Conservation (phyloP, 2,113 vertebrate genomes). For the Pavo muticus region DNA sequence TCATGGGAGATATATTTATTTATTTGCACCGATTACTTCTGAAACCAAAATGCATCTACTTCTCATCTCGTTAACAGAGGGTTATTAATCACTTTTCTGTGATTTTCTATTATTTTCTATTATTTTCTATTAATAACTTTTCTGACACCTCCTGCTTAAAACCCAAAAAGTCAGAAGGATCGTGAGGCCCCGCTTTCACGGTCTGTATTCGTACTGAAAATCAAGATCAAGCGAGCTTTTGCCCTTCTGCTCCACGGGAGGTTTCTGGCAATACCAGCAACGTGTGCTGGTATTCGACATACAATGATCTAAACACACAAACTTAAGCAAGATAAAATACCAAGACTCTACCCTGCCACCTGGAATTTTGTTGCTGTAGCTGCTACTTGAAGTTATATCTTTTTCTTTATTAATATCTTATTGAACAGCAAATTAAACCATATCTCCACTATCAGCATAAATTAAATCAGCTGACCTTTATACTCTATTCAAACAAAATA, state of each 20-base stretch:
- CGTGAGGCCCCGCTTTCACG: too few relatives aligned
- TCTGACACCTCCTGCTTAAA: too few relatives aligned
- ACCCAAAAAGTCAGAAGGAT: too few relatives aligned
- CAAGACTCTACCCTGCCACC: background rate
- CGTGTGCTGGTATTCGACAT: constrained; percentile 37
- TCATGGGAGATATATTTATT: constrained; percentile 52
- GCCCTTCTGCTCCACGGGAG: too few relatives aligned
- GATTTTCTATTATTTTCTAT: too few relatives aligned
- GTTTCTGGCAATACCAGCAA: too few relatives aligned
- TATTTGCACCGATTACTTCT: constrained; percentile 63
- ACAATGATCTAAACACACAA: constrained; percentile 33
- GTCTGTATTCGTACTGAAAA: too few relatives aligned
- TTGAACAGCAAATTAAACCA: background rate
- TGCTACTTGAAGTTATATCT: background rate
- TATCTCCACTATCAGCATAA: background rate
- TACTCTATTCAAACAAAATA: background rate
- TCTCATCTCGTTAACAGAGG: constrained; percentile 67
- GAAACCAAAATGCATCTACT: constrained; percentile 67
- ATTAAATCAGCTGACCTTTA: background rate
- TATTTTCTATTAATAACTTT: too few relatives aligned
- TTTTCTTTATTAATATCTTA: background rate
- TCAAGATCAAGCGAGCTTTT: too few relatives aligned
- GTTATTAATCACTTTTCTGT: constrained; percentile 60
- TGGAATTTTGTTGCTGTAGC: constrained; percentile 25
- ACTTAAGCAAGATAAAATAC: constrained; percentile 6